Base-by-base conservation (phyloP, 2,888 invertebrate genomes). In the Agonum fuliginosum region DNA sequence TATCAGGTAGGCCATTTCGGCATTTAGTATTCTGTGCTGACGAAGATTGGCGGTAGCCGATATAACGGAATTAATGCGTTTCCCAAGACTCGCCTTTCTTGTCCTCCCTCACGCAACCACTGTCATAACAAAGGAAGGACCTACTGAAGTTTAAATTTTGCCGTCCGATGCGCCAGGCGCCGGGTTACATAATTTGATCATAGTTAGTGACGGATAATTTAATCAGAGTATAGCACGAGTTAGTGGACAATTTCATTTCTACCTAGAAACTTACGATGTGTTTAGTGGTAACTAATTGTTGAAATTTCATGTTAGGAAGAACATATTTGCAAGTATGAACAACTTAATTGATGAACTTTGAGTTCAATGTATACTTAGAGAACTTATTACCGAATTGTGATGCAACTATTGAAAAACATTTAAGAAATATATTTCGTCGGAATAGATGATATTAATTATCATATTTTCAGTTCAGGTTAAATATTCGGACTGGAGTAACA, bases 181-280 rank as follows among this genome's bases (percentile, higher is more conserved):
- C n/a, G 37, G 65, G 34, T 65, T 65, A 34, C 17, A 34, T 65
- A 65, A 65, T 65, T 65, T 34, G 37, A 65, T 65, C 3, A 65
- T 30, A 65, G 34, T 65, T 65, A 17, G 34, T 65, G 37, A 10
- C 65, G 65, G 34, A 34, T 65, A 30, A 65, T 65, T 65, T 34
- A 65, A 65, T 65, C 65, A 65, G 65, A 37, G 34, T 65, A 34
- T 65, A 34, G 20, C 17, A 12, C 14, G 65, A 34, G 20, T 65
- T 65, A 65, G 19, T 17, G 65, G 34, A 65, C 34, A 37, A 34
- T 37, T 65, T 65, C 30, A 65, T 65, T 34, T 34, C 8, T 12
- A 20, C 8, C 12, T 8, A 20, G 48, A 22, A 54, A 54, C 54
- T 54, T 20, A 54, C 22, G 24, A 51, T 51, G 22, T 54, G 54